Base-by-base conservation (phyloP, 2,888 invertebrate species). In the Hyles lineata region DNA sequence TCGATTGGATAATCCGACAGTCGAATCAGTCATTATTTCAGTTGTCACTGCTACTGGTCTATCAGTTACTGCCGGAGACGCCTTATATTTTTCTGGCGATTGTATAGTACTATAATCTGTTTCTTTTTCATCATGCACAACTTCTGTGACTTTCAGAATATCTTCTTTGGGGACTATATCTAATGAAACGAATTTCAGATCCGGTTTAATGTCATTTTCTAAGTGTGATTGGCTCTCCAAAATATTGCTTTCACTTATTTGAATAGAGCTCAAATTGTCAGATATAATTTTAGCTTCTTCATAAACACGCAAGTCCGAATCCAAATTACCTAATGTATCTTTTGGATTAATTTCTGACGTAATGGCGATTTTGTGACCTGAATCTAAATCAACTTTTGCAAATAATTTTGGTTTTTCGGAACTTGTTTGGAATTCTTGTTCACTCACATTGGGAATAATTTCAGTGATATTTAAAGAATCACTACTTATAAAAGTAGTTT, bases 381-480 rank as follows among this genome's bases (percentile, higher is more conserved):
- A 81, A 61, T 94, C 89, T 59, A 96, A 84, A 72, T 95, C 93
- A 50, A 95, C 74, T 72, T 89, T 94, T 23, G 96, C 96, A 81
- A 89, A 94, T 52, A 87, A 91, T 73, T 88, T 83, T 75, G 91
- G 85, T n/a, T 93, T 92, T 72, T 81, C 79, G 79, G 89, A 84
- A 61, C 86, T 81, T 76, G 88, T 82, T 43, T 84, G 89, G 32
- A 95, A 88, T 73, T 83, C 89, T 87, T 90, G 88, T 93, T 96
- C 96, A 84, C 89, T 94, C 70, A 96, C 91, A 72, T 90, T 89
- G 5, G 92, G 81, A 72, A 95, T 82, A 0, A 95, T 84, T 89
- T 96, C 95, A 8, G 95, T 96, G 19, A 97, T 90, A 82, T 95
- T 95, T 67, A 97, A 78, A 78, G 96, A 90, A 96, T 95, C 82